Base-by-base conservation (phyloP, 1,140 invertebrate genomes). In the Dufourea novaeangliae region DNA sequence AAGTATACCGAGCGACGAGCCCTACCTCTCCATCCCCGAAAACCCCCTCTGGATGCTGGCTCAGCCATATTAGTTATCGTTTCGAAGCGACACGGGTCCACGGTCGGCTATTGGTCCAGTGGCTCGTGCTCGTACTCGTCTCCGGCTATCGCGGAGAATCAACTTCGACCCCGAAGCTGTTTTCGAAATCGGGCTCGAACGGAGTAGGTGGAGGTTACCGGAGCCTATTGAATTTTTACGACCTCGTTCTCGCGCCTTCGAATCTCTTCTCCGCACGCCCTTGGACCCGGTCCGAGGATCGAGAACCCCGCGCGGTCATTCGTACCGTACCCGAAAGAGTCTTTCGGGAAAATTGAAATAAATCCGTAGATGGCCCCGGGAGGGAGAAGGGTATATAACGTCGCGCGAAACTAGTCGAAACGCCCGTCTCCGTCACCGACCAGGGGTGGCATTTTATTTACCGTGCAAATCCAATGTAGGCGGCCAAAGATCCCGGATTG, bases 31-130 rank as follows among this genome's bases (percentile, higher is more conserved):
- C 41, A 7, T 7, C 54, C 78, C 10, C 14, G n/a, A n/a, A n/a
- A n/a, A n/a, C 14, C 22, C 7, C 29, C 29, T n/a, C 25, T 34
- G 62, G n/a, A 63, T 75, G 79, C 84, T 81, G 69, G 84, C 64
- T 86, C 84, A 85, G 79, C 84, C 83, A 39, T 79, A 82, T 85
- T 86, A 86, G 76, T 86, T 86, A 85, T 86, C 76, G 80, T 78
- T 78, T 54, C 71, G 34, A 68, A 66, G 59, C 83, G 72, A 34
- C 50, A 29, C 54, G 25, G 57, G n/a, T 46, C 22, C 79, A 7
- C 27, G 29, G 27, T 20, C 39, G 57, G 41, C 41, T 59, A 62
- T 77, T 41, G 74, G 74, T 4, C 73, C 22, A 20, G 39, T 20
- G 8, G 32, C 56, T 32, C 41, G 64, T 54, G n/a, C n/a, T n/a